Evolutionary conservation across 1,140 invertebrate species (phyloP).

Genomic region (Caenorhabditis briggsae): DNA sequence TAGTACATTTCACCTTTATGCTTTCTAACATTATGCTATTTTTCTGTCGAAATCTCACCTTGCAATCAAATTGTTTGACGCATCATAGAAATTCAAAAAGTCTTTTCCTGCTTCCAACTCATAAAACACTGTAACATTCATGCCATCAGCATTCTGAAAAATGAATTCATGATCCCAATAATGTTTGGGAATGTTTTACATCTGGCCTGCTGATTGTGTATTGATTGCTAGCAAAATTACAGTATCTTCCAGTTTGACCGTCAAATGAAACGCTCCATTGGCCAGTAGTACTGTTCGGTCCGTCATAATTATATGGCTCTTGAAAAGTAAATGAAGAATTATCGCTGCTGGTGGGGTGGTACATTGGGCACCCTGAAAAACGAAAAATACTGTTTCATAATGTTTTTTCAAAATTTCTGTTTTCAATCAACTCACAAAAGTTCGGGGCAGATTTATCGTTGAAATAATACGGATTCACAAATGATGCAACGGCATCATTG

Average conservation of each 20-base stretch:
- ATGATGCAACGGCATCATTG: not conserved
- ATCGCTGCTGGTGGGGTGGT: not conserved
- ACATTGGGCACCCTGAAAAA: not conserved
- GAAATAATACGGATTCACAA: constrained; percentile 27
- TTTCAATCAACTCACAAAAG: not conserved
- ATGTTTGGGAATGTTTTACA: not conserved
- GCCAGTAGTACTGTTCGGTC: not conserved
- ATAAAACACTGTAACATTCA: constrained; percentile 1
- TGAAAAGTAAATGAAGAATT: not conserved
- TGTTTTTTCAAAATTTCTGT: not conserved
- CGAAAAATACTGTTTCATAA: too few species aligned
- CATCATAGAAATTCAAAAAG: constrained; percentile 36
- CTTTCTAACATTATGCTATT: not conserved
- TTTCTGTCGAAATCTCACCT: not conserved
- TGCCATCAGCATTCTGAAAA: not conserved
- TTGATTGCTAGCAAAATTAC: constrained; percentile 5
- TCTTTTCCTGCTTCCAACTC: constrained; percentile 30
- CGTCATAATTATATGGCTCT: constrained; percentile 1
- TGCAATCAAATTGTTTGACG: constrained; percentile 17
- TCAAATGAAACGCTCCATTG: not conserved
- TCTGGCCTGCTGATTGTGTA: not conserved
- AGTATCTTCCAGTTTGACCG: constrained; percentile 3
- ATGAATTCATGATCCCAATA: not conserved
- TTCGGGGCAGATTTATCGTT: not conserved
- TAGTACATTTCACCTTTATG: too few species aligned